Evolutionary conservation across 2,797 vertebrate species (phyloP).

Genomic region (Poeciliopsis infans): DNA sequence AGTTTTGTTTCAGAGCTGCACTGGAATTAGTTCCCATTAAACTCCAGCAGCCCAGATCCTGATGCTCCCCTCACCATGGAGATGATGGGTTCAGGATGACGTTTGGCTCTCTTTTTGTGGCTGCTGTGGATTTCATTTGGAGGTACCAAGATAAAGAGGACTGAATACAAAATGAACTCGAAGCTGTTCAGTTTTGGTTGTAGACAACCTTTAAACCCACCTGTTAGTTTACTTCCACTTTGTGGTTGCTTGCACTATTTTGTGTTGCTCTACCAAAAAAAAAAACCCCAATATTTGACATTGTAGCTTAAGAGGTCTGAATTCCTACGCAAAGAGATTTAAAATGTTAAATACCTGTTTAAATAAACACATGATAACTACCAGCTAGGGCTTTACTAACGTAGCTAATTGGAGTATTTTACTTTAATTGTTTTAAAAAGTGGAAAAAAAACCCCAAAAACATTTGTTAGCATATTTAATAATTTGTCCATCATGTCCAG

Average conservation of each 20-base stretch:
- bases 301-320: neutral
- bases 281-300: neutral
- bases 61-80: neutral
- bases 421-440: neutral
- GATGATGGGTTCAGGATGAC: neutral
- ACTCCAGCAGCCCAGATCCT: neutral
- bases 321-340: neutral
- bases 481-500: constrained; percentile 1
- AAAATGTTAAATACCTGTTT: neutral
- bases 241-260: neutral
- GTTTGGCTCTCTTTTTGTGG: neutral
- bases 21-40: neutral
- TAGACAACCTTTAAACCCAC: neutral
- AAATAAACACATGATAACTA: neutral
- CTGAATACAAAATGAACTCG: neutral
- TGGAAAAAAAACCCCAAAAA: neutral
- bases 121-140: neutral
- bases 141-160: neutral
- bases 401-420: neutral
- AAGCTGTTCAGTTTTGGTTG: neutral
- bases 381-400: neutral
- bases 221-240: neutral
- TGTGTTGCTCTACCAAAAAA: neutral
- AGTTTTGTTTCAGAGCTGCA: neutral
- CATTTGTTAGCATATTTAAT: neutral